phyloP scores from a whole-genome alignment of 92 coral and sea anemone species.

The Palythoa grandiflora region DNA sequence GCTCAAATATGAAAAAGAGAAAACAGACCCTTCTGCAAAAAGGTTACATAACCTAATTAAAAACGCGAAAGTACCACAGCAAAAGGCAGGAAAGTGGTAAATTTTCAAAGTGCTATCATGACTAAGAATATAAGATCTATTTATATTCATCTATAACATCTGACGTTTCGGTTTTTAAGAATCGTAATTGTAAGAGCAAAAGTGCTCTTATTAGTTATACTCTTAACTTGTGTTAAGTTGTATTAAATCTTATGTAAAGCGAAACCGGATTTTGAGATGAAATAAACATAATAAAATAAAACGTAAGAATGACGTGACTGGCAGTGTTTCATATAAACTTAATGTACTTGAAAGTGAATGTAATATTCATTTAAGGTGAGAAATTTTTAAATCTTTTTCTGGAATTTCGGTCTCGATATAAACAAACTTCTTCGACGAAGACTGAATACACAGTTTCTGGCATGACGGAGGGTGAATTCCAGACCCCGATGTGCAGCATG shows the following conservation, averaged over 20 bases:
- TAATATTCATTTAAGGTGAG: too few species aligned
- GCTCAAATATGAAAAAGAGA: background rate
- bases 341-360: too few species aligned
- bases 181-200: background rate
- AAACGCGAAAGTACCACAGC: background rate
- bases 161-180: background rate
- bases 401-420: too few species aligned
- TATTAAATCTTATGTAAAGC: conserved; percentile 13
- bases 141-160: background rate
- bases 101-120: background rate
- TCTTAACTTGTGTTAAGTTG: background rate
- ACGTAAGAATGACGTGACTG: too few species aligned
- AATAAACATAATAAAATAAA: too few species aligned
- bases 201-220: background rate
- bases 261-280: background rate
- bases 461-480: conserved; percentile 35
- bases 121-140: background rate
- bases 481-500: conserved; percentile 63
- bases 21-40: background rate
- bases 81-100: conserved; percentile 26
- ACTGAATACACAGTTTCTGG: background rate
- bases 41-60: background rate
- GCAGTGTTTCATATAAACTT: too few species aligned
- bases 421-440: too few species aligned
- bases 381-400: too few species aligned